Evolutionary conservation across 1,140 invertebrate species (phyloP).

Genomic region (Psilanteris sp.): DNA sequence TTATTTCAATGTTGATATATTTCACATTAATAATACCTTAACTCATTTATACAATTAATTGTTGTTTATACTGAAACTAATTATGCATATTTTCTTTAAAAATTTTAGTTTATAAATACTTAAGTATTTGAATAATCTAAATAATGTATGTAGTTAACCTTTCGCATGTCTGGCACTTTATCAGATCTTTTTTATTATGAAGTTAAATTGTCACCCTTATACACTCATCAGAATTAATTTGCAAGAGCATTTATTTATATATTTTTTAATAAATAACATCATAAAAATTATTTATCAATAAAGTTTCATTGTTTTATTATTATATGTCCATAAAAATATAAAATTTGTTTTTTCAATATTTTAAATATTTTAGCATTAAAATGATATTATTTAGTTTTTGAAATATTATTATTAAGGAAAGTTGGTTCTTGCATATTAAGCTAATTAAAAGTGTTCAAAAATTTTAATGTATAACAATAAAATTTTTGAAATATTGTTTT

Average conservation of each 20-base stretch:
- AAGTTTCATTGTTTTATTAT: too few relatives aligned
- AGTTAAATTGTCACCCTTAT: not conserved
- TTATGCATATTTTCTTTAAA: too few relatives aligned
- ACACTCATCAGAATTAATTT: constrained; percentile 6
- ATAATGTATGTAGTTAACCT: constrained; percentile 33
- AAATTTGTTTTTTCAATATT: too few relatives aligned
- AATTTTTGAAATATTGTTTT: too few relatives aligned
- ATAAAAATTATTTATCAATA: not conserved
- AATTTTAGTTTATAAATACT: constrained; percentile 1
- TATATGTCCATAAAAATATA: too few relatives aligned
- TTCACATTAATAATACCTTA: too few relatives aligned
- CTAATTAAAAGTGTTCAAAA: constrained; percentile 14
- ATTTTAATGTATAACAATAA: too few relatives aligned
- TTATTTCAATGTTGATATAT: too few relatives aligned
- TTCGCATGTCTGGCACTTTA: constrained; percentile 15
- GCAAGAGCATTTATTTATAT: not conserved
- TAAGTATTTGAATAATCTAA: constrained; percentile 34
- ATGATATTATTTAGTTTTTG: too few relatives aligned
- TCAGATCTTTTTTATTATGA: constrained; percentile 13
- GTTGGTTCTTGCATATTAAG: constrained; percentile 9
- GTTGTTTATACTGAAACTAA: too few relatives aligned
- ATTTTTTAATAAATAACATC: not conserved
- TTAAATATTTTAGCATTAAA: not conserved
- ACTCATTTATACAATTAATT: too few relatives aligned
- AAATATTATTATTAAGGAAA: not conserved